Percentiles rank a stretch among this genome's conserved stretches.
These are phyloP conservation scores for Eidolon dupreanum DNA, from an alignment of 2,797 vertebrate genomes.

Conservation along the genomic window DNA sequence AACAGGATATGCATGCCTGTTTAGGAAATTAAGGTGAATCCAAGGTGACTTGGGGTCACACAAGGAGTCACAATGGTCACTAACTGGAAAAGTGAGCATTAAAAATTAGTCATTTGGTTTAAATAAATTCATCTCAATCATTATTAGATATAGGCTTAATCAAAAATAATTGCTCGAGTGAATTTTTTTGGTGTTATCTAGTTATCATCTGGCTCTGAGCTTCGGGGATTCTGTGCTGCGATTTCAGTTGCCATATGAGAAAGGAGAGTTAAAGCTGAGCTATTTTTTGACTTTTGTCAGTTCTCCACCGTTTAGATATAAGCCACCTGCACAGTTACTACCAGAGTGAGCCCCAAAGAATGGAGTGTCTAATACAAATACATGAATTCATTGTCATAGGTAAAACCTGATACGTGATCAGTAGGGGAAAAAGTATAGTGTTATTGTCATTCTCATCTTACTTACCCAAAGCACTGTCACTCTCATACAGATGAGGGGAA, in stretches of 20 bases:
- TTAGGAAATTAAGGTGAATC: slow-evolving; percentile 76
- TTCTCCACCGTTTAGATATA: neutral
- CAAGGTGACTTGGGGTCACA: slow-evolving; percentile 71
- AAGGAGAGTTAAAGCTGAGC: neutral
- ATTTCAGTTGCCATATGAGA: neutral
- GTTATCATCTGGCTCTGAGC: neutral
- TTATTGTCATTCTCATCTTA: neutral
- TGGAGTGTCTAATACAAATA: neutral
- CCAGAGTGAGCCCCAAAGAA: neutral
- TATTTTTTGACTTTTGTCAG: neutral
- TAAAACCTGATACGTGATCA: neutral
- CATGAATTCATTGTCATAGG: neutral
- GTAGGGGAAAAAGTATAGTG: neutral
- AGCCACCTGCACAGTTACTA: neutral
- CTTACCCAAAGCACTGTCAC: neutral
- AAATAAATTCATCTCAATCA: slow-evolving; percentile 66
- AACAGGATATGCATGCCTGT: slow-evolving; percentile 59
- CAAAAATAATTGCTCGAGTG: slow-evolving; percentile 65
- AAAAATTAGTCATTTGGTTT: slow-evolving; percentile 59
- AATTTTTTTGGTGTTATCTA: slow-evolving; percentile 41
- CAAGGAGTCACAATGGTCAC: slow-evolving; percentile 24
- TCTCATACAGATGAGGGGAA: neutral
- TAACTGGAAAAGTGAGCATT: slow-evolving; percentile 70
- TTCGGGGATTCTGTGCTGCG: neutral
- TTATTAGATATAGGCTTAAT: slow-evolving; percentile 61